Evolutionary conservation across 2,113 vertebrate species (phyloP).

Genomic region (Columba livia): DNA sequence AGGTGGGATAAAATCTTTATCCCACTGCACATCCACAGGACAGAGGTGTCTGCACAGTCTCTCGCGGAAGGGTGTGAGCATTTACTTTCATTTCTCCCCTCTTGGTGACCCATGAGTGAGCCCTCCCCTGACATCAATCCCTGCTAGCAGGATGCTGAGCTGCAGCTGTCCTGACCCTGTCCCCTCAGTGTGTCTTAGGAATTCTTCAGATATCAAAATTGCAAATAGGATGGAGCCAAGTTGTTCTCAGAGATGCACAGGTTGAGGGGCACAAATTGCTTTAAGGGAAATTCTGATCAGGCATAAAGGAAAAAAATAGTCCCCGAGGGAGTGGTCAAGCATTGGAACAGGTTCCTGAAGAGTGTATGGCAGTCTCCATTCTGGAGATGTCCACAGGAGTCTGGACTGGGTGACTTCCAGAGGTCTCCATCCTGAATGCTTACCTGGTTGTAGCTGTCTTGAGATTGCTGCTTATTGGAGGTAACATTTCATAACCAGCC

Average conservation of each 20-base stretch:
- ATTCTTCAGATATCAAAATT: background rate
- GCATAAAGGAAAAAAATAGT: background rate
- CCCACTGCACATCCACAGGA: background rate
- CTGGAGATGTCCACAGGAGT: background rate
- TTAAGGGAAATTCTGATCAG: background rate
- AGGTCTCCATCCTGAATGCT: background rate
- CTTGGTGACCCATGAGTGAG: background rate
- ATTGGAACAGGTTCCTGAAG: background rate
- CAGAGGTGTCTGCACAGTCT: background rate
- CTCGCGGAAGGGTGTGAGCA: background rate
- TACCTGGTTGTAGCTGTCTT: background rate
- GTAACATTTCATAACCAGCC: background rate
- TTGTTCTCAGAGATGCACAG: background rate
- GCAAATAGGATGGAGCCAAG: background rate
- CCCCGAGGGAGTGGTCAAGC: background rate
- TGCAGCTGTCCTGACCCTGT: background rate
- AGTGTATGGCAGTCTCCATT: background rate
- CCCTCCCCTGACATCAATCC: background rate
- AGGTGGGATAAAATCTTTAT: background rate
- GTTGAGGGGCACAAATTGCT: background rate
- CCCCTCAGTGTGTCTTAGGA: background rate
- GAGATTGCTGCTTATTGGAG: background rate
- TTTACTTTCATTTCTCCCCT: background rate
- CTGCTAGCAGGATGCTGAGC: background rate
- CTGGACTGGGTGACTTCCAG: background rate